Percentiles rank a stretch among this genome's conserved stretches.
phyloP scores from a whole-genome alignment of 2,888 invertebrate species.

The Drosophila mulleri region DNA sequence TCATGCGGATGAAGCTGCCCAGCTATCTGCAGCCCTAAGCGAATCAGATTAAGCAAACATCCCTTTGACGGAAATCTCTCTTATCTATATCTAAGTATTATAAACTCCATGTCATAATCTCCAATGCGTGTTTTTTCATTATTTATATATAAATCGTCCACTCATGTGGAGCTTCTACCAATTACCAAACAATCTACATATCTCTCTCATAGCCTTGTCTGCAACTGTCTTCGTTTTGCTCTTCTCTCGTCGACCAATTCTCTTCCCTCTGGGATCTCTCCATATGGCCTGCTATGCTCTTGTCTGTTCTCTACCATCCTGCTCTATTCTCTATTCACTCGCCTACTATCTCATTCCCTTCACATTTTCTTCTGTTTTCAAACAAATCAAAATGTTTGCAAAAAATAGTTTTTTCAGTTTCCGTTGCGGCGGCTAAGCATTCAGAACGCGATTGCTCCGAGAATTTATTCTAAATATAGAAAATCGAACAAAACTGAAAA shows the following conservation, averaged over 20 bases:
- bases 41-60: neutral
- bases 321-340: neutral
- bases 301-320: neutral
- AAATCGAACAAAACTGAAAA: constrained; percentile 34
- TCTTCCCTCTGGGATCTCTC: neutral
- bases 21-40: constrained; percentile 88
- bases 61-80: neutral
- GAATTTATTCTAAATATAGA: constrained; percentile 55
- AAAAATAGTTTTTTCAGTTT: constrained; percentile 57
- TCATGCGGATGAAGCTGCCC: constrained; percentile 99
- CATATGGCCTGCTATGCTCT: neutral
- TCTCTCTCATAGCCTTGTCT: neutral
- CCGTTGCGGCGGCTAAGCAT: constrained; percentile 38
- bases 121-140: neutral
- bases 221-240: neutral
- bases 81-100: constrained; percentile 44
- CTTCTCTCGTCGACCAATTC: neutral
- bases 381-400: constrained; percentile 33
- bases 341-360: neutral
- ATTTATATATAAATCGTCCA: neutral
- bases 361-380: neutral
- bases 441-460: constrained; percentile 24
- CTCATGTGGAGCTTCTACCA: too few relatives aligned
- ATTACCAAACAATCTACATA: too few relatives aligned
- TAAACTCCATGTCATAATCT: constrained; percentile 3